phyloP scores from a whole-genome alignment of 2,888 invertebrate species.

The Melanostoma scalare region DNA sequence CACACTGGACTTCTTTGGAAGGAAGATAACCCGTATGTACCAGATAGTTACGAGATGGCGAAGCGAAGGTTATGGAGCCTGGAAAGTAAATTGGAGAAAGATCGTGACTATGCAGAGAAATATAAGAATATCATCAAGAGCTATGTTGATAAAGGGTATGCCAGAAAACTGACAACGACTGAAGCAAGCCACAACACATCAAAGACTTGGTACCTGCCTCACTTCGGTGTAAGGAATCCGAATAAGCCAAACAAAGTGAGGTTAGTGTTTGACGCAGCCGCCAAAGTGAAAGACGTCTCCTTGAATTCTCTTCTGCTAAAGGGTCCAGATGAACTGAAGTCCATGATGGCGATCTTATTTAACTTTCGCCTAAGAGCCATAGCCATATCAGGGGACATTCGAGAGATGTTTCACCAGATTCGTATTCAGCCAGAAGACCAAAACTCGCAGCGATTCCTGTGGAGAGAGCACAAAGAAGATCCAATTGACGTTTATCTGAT shows the following conservation, averaged over 20 bases:
- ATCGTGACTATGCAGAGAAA: not conserved
- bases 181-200: slow-evolving; percentile 1
- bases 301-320: slow-evolving; percentile 13
- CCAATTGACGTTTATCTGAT: slow-evolving; percentile 65
- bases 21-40: slow-evolving; percentile 7
- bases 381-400: slow-evolving; percentile 6
- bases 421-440: slow-evolving; percentile 16
- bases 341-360: too few relatives aligned
- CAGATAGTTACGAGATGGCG: slow-evolving; percentile 40
- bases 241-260: too few relatives aligned
- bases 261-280: too few relatives aligned
- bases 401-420: slow-evolving; percentile 11
- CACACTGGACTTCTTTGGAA: slow-evolving; percentile 54
- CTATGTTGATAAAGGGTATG: slow-evolving; percentile 4
- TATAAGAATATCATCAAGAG: slow-evolving; percentile 2
- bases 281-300: not conserved
- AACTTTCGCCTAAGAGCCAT: not conserved
- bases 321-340: not conserved
- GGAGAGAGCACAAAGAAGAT: slow-evolving; percentile 59
- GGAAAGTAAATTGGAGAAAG: not conserved
- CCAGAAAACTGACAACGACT: not conserved
- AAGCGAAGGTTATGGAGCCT: slow-evolving; percentile 22
- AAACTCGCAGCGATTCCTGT: slow-evolving; percentile 72
- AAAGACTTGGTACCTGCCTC: slow-evolving; percentile 3
- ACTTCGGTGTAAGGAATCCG: too few relatives aligned